Evolutionary conservation across 2,888 invertebrate species (phyloP), one percentile per base, ranked within the genome.

Genomic region (Drosophila diplacantha): DNA sequence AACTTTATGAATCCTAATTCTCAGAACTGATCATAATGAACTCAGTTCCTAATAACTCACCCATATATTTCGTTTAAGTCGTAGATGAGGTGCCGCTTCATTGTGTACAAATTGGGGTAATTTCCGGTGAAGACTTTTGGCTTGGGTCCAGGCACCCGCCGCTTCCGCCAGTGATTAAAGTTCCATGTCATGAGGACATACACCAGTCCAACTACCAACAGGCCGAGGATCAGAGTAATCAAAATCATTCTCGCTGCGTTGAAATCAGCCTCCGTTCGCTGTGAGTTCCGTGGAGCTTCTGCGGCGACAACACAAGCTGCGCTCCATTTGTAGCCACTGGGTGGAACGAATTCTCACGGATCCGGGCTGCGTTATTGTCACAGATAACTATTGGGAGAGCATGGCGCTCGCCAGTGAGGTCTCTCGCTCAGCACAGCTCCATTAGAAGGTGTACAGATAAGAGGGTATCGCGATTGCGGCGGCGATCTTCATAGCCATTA

Each of bases 31-130:
- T 3, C 18, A 1, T 8, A 20, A 39, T 8, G 14, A 14, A 1
- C 4, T 39, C 8, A 1, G 2, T 41, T 24, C 1, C 18, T 14
- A 0, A 29, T 5, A 14, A 49, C 32, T 68, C 73, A 89, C 89
- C 79, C 75, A 71, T 89, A 90, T 14, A 89, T 85, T 5, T 86
- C 77, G 49, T 86, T 70, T 0, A 88, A 26, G 58, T 89, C 87
- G 57, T 87, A 86, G 11, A 80, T 69, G 2, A 83, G 49, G 49
- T 86, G 82, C n/a, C 77, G 74, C 51, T 81, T 85, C 61, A 83
- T 62, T 0, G 73, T 74, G 9, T 82, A 69, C 62, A 81, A 56
- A 32, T 72, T 73, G 3, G 85, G 85, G 29, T 87, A 74, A 58
- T 86, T 89, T 0, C 90, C 90, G 6, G 85, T 77, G 0, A 87